phyloP scores from a whole-genome alignment of 2,797 vertebrate genomes.

The Hipposideros larvatus region DNA sequence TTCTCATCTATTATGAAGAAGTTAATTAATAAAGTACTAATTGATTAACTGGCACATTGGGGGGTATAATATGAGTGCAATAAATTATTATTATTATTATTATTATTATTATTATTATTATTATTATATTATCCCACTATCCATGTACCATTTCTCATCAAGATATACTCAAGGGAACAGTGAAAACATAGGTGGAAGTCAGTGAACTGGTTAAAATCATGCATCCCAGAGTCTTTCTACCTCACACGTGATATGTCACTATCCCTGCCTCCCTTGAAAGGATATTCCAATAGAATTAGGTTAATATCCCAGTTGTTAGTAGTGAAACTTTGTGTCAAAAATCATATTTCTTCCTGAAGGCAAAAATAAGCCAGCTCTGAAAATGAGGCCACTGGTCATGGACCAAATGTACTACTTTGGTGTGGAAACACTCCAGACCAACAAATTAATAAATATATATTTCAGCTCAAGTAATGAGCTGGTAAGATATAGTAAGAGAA shows the following conservation, averaged over 20 bases:
- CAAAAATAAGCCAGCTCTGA: constrained; percentile 56
- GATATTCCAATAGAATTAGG: neutral
- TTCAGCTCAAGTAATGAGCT: neutral
- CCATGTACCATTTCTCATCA: neutral
- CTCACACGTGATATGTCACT: neutral
- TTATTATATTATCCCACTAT: neutral
- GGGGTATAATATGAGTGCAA: neutral
- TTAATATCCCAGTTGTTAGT: constrained; percentile 50
- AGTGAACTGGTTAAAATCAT: neutral
- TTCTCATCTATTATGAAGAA: neutral
- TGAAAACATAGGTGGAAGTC: neutral
- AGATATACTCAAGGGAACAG: neutral
- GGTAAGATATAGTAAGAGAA: neutral
- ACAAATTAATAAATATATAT: neutral
- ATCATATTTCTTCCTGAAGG: constrained; percentile 29
- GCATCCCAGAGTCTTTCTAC: neutral
- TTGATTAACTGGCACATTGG: neutral
- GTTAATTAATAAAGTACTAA: neutral
- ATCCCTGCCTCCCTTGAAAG: neutral
- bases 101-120: neutral
- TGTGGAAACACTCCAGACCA: neutral
- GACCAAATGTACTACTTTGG: neutral
- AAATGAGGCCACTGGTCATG: neutral
- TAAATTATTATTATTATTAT: neutral
- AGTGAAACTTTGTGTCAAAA: constrained; percentile 55